Percentiles rank a stretch among this genome's conserved stretches.
Evolutionary conservation across 1,140 invertebrate genomes (phyloP).

Genomic region (Protaetia brevitarsis): DNA sequence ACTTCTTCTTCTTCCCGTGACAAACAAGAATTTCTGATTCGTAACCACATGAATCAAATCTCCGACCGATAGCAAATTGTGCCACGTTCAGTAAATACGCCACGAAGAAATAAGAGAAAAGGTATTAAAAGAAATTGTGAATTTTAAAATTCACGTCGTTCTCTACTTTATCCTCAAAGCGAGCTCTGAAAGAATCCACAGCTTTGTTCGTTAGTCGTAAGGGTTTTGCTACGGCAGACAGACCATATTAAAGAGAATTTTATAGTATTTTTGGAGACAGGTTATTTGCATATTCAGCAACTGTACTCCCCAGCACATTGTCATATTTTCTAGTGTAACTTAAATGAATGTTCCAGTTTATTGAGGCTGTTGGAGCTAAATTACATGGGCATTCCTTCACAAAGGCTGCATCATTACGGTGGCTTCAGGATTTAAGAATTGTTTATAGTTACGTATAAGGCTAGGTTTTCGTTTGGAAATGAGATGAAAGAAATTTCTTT

Average conservation of each 20-base stretch:
- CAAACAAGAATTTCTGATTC: no score
- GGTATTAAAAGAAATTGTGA: conserved; percentile 6
- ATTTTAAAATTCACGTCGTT: conserved; percentile 12
- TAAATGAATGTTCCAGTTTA: conserved; percentile 1
- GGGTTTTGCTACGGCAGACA: neutral
- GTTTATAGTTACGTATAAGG: neutral
- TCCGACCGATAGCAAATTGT: no score
- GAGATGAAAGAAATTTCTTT: neutral
- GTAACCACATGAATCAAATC: no score
- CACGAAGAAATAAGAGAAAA: conserved; percentile 11
- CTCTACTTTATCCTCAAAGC: neutral
- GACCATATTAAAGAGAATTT: conserved; percentile 16
- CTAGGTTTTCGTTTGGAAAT: neutral
- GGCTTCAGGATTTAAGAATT: neutral
- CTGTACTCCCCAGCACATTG: neutral
- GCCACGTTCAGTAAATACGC: no score
- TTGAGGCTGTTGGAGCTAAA: neutral
- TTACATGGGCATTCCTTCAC: neutral
- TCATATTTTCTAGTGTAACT: conserved; percentile 8
- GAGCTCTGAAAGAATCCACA: conserved; percentile 6
- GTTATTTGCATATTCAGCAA: conserved; percentile 16
- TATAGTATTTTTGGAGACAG: conserved; percentile 16
- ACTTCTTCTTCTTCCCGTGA: no score
- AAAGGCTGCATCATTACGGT: neutral
- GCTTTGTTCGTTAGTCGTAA: conserved; percentile 4